These are phyloP conservation scores for Lagopus muta DNA, from an alignment of 2,113 vertebrate species.

Conservation along the genomic window DNA sequence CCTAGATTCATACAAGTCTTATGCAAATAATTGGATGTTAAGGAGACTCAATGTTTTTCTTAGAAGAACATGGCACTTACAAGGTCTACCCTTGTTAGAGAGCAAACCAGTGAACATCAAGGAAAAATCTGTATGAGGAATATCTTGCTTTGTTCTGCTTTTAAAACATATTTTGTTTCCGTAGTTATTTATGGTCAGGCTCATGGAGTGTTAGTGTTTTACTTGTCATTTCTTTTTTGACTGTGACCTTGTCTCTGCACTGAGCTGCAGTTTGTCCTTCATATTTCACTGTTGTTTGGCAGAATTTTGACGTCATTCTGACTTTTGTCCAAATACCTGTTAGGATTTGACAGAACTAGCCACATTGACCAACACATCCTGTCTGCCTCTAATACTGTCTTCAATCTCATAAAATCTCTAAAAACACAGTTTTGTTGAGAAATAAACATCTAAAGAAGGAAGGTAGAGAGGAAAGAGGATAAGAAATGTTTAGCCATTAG, in stretches of 20 bases:
- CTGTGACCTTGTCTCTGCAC: not conserved
- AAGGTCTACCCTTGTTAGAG: not conserved
- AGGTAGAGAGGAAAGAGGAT: not conserved
- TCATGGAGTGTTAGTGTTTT: not conserved
- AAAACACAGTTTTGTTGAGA: not conserved
- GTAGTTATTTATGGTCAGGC: not conserved
- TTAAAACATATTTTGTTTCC: not conserved
- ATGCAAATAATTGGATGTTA: not conserved
- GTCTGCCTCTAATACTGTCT: not conserved
- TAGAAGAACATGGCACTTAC: not conserved
- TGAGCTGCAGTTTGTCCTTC: not conserved
- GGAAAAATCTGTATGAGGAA: not conserved
- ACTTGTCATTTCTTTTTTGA: not conserved
- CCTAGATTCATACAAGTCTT: not conserved
- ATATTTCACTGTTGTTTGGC: not conserved
- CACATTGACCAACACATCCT: not conserved
- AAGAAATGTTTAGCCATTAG: not conserved
- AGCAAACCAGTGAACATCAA: not conserved
- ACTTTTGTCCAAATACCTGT: not conserved
- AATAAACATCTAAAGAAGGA: not conserved
- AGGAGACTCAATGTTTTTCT: not conserved
- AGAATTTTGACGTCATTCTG: not conserved
- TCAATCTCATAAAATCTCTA: not conserved
- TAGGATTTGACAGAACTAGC: not conserved
- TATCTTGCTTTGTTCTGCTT: not conserved